These are phyloP conservation scores for Chaetodon trifasciatus DNA, from an alignment of 2,797 vertebrate species.

Conservation along the genomic window DNA sequence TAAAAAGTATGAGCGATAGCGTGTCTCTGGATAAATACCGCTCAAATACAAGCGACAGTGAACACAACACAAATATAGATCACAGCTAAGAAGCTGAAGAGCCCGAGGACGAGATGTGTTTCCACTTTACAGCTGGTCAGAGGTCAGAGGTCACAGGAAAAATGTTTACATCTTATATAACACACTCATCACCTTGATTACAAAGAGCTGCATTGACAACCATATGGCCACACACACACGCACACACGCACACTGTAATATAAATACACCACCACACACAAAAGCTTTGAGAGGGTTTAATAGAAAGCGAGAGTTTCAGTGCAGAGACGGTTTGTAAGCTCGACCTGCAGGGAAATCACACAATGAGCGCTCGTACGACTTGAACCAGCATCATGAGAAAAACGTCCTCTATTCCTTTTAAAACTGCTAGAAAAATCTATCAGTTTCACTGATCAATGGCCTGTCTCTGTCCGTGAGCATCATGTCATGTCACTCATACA, in stretches of 20 bases:
- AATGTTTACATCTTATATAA: slow-evolving; percentile 48
- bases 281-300: neutral
- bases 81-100: neutral
- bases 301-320: neutral
- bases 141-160: slow-evolving; percentile 18
- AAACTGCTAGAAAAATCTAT: too few relatives aligned
- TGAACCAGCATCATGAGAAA: neutral
- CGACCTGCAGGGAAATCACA: neutral
- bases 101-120: neutral
- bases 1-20: neutral
- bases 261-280: neutral
- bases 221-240: slow-evolving; percentile 32
- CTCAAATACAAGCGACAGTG: neutral
- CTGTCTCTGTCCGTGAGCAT: too few relatives aligned
- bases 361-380: neutral
- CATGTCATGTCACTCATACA: too few relatives aligned
- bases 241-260: neutral
- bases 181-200: slow-evolving; percentile 37
- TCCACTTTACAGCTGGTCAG: neutral
- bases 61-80: neutral
- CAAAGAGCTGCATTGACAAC: slow-evolving; percentile 11
- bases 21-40: neutral
- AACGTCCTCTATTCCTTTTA: neutral
- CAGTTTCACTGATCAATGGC: too few relatives aligned
- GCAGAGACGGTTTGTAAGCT: slow-evolving; percentile 24